A percentile compares a stretch with the other conserved stretches of the same genome.
These are phyloP conservation scores for Atractosteus spatula DNA, from an alignment of 2,113 vertebrate species.

Conservation along the genomic window DNA sequence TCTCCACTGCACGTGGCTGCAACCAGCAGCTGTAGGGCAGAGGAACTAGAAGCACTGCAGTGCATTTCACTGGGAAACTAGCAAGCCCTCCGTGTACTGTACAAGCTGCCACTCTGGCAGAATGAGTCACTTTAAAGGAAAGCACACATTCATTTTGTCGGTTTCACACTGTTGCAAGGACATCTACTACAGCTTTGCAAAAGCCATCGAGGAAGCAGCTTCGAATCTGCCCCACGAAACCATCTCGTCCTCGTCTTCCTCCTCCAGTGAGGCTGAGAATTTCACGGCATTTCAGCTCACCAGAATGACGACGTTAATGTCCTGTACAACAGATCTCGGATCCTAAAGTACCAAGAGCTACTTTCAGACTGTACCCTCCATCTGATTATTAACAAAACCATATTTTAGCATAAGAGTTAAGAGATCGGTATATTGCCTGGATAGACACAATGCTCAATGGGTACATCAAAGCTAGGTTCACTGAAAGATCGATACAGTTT, in stretches of 20 bases:
- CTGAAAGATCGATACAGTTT: constrained; percentile 2
- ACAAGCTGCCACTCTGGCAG: not conserved
- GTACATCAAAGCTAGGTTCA: constrained; percentile 13
- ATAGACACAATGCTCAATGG: not conserved
- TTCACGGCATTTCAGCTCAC: no score
- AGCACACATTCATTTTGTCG: constrained; percentile 75
- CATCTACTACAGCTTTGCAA: constrained; percentile 32
- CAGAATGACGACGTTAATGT: no score
- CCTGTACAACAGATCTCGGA: not conserved
- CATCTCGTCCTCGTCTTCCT: not conserved
- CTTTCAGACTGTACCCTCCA: no score
- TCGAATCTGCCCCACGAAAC: not conserved
- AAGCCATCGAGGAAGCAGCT: constrained; percentile 33
- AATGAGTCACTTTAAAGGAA: constrained; percentile 15
- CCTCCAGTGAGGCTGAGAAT: not conserved
- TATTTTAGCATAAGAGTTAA: no score
- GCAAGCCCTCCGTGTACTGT: not conserved
- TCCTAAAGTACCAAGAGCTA: not conserved
- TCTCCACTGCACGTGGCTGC: not conserved
- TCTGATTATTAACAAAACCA: no score
- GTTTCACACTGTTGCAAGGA: constrained; percentile 53
- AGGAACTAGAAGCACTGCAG: not conserved
- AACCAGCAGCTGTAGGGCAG: no score
- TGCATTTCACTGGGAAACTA: not conserved
- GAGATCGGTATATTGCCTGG: no score